Evolutionary conservation across 2,888 invertebrate genomes (phyloP).

Genomic region (Piscicola geometra): DNA sequence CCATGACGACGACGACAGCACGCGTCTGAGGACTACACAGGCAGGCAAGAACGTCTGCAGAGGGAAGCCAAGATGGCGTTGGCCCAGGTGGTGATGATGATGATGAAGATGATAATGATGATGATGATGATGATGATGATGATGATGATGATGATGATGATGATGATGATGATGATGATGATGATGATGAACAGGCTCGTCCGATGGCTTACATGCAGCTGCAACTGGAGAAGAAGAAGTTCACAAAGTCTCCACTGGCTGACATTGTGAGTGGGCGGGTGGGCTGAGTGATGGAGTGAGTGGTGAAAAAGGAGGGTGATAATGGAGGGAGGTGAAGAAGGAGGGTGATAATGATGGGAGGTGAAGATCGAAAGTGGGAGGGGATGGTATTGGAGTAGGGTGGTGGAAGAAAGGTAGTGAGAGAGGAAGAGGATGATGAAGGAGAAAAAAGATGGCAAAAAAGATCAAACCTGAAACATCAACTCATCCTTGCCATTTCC

Average conservation of each 20-base stretch:
- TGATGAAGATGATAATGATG: no score
- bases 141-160: no score
- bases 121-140: no score
- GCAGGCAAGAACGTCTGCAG: conserved; percentile 49
- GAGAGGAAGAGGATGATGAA: no score
- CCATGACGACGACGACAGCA: conserved; percentile 69
- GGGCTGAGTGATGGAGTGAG: not conserved
- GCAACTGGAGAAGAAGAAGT: conserved; percentile 52
- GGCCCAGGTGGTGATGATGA: conserved; percentile 48
- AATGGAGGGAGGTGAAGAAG: no score
- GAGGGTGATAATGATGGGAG: no score
- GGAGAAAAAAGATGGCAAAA: no score
- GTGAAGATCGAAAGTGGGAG: no score
- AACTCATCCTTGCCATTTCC: not conserved
- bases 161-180: conserved; percentile 26
- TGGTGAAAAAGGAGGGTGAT: no score
- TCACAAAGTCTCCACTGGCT: conserved; percentile 52
- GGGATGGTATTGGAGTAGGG: no score
- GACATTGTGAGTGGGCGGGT: conserved; percentile 47
- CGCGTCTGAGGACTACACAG: conserved; percentile 57
- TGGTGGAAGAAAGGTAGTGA: no score
- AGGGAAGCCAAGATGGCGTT: conserved; percentile 52
- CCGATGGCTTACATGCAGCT: conserved; percentile 55
- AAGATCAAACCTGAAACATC: no score
- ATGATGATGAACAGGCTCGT: conserved; percentile 47